A percentile compares a stretch with the other conserved stretches of the same genome.
Conservation (phyloP, 2,113 vertebrate species). For the Ictidomys tridecemlineatus region DNA sequence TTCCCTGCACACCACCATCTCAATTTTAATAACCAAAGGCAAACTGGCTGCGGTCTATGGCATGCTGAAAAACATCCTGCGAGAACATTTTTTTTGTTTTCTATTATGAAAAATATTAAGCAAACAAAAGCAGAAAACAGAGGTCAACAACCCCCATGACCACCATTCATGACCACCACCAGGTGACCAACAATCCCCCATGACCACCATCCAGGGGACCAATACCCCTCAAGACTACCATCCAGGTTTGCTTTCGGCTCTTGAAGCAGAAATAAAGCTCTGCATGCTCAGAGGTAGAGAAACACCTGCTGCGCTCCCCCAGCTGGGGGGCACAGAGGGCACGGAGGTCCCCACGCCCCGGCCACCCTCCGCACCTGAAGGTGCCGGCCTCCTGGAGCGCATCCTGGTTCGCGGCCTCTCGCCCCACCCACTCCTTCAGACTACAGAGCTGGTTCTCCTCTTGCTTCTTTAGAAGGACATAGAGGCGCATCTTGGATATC, state of each 20-base stretch:
- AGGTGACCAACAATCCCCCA: neutral
- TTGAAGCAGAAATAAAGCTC: accelerated
- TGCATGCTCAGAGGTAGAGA: neutral
- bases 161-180: too few species aligned
- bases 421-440: slow-evolving; percentile 91
- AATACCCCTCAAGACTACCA: accelerated
- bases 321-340: too few species aligned
- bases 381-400: slow-evolving; percentile 98
- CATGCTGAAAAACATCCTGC: neutral
- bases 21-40: neutral
- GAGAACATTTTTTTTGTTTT: neutral
- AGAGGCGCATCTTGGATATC: slow-evolving; percentile 90
- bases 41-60: accelerated
- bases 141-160: too few species aligned
- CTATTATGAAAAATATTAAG: neutral
- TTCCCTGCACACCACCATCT: too few species aligned
- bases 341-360: accelerated
- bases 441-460: slow-evolving; percentile 85
- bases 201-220: too few species aligned
- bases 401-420: slow-evolving; percentile 93
- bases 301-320: accelerated
- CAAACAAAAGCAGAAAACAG: neutral
- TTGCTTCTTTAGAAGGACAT: slow-evolving; percentile 87
- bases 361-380: slow-evolving; percentile 90
- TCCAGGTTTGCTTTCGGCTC: neutral